Percentiles rank a stretch among this genome's conserved stretches.
phyloP scores from a whole-genome alignment of 2,888 invertebrate genomes.

The Xylota sylvarum region DNA sequence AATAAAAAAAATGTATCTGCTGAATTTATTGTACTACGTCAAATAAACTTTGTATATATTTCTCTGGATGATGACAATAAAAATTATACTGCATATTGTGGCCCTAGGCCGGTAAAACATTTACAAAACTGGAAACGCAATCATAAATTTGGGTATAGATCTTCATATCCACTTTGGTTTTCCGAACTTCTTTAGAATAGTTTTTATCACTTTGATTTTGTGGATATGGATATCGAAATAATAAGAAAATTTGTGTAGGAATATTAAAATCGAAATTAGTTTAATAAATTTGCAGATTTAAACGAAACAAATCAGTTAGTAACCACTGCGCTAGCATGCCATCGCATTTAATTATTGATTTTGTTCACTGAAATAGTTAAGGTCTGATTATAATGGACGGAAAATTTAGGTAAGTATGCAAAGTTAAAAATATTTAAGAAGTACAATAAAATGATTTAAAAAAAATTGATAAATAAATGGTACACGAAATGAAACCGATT shows the following conservation, averaged over 20 bases:
- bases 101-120: too few species aligned
- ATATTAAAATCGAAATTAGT: neutral
- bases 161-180: neutral
- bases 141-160: neutral
- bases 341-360: conserved; percentile 23
- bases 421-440: conserved; percentile 18
- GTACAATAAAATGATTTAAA: conserved; percentile 12
- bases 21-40: too few species aligned
- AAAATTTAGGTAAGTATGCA: conserved; percentile 78
- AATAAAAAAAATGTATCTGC: too few species aligned
- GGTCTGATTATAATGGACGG: conserved; percentile 85
- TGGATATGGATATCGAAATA: too few species aligned
- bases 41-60: too few species aligned
- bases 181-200: neutral
- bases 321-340: conserved; percentile 59
- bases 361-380: conserved; percentile 80
- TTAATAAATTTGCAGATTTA: too few species aligned
- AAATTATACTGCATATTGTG: too few species aligned
- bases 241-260: too few species aligned
- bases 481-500: conserved; percentile 74
- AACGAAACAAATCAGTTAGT: conserved; percentile 78
- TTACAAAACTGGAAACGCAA: neutral
- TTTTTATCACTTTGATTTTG: neutral
- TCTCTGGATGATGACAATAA: too few species aligned
- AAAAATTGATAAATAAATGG: conserved; percentile 26